Evolutionary conservation across 1,140 invertebrate species (phyloP).

Genomic region (Sitodiplosis mosellana): DNA sequence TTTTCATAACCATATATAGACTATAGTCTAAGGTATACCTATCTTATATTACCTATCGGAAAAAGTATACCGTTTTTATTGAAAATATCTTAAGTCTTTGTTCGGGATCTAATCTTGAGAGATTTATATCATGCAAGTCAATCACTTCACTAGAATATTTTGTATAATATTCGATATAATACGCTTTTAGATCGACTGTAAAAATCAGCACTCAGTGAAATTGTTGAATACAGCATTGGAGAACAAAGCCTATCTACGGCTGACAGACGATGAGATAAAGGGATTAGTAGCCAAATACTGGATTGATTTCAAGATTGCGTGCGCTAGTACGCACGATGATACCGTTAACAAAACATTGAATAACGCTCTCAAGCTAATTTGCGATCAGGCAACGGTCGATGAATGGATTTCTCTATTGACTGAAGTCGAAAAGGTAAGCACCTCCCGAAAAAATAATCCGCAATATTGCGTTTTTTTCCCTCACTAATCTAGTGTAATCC

Average conservation of each 20-base stretch:
- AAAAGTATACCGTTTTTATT: too few species aligned
- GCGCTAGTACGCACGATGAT: background rate
- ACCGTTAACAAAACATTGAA: background rate
- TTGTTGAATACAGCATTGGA: background rate
- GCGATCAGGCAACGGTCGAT: background rate
- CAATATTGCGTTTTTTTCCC: background rate
- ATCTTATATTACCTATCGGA: too few species aligned
- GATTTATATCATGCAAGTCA: too few species aligned
- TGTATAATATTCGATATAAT: background rate
- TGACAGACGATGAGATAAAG: background rate
- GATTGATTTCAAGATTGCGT: background rate
- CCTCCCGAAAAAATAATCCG: background rate
- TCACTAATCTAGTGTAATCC: background rate
- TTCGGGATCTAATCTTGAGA: too few species aligned
- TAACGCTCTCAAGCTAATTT: background rate
- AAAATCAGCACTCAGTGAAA: background rate
- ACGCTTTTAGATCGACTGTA: background rate
- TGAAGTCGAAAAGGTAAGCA: background rate
- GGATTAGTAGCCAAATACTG: background rate
- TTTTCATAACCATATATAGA: too few species aligned
- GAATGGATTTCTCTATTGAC: background rate
- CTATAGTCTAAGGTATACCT: too few species aligned
- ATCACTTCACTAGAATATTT: background rate
- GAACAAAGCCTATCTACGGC: background rate
- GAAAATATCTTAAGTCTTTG: too few species aligned